phyloP scores from a whole-genome alignment of 2,888 invertebrate species.

The Synanthedon vespiformis region DNA sequence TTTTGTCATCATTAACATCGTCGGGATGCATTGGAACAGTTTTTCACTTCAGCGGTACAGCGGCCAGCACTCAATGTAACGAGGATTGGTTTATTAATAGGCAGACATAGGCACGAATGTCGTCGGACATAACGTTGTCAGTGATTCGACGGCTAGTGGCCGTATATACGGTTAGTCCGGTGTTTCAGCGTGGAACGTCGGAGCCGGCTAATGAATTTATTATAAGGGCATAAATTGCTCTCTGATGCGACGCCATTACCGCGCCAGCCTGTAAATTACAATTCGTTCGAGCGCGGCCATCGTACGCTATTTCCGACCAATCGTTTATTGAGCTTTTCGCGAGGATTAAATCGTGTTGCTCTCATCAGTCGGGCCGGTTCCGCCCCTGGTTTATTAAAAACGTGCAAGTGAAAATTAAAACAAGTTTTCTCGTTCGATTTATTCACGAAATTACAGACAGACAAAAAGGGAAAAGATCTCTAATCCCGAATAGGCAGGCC shows the following conservation, averaged over 20 bases:
- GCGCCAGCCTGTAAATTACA: slow-evolving; percentile 59
- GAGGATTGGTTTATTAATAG: slow-evolving; percentile 17
- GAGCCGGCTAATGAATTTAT: slow-evolving; percentile 62
- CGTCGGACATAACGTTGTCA: slow-evolving; percentile 21
- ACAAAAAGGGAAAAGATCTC: slow-evolving; percentile 39
- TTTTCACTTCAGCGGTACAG: neutral
- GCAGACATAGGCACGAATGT: slow-evolving; percentile 9
- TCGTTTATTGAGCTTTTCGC: slow-evolving; percentile 54
- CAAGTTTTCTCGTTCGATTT: slow-evolving; percentile 9
- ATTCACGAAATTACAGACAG: slow-evolving; percentile 26
- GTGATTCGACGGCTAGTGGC: slow-evolving; percentile 11
- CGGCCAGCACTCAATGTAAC: neutral
- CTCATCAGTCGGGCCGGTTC: slow-evolving; percentile 12
- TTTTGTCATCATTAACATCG: slow-evolving; percentile 16
- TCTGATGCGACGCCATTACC: slow-evolving; percentile 65
- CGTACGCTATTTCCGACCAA: slow-evolving; percentile 37
- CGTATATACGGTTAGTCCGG: slow-evolving; percentile 16
- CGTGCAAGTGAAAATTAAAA: slow-evolving; percentile 13
- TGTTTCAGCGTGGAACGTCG: slow-evolving; percentile 20
- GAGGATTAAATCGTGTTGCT: slow-evolving; percentile 13
- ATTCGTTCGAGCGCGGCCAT: slow-evolving; percentile 43
- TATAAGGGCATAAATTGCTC: slow-evolving; percentile 66
- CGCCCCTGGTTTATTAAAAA: slow-evolving; percentile 17
- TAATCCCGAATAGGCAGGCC: slow-evolving; percentile 54
- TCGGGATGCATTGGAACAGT: neutral